Base-by-base conservation (phyloP, 2,797 vertebrate species). In the Megaceryle alcyon region DNA sequence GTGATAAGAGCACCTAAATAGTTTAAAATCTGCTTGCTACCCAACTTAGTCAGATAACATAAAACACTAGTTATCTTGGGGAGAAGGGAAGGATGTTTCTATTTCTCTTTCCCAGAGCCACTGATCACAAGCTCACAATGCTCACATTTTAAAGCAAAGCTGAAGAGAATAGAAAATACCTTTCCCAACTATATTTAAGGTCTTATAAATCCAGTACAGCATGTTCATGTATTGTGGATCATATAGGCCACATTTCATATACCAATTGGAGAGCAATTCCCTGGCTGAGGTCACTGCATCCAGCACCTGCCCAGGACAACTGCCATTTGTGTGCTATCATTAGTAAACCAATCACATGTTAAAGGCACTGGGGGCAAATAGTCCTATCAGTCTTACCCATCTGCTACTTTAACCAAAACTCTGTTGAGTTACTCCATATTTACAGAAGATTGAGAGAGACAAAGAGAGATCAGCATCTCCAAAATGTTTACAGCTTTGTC, bases 181-280 rank as follows among this genome's bases (percentile, higher is more conserved):
- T 73, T 77, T 80, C 41, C n/a, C 31, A 87, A 22, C 28, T 29
- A 3, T 6, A 53, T 8, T 20, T 19, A 54, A 89, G 51, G n/a
- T 78, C 87, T 59, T 29, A 35, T 13, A 92, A 85, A 48, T 8
- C 41, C 41, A 15, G 25, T 2, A 60, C 11, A 53, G 44, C 39
- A 18, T 11, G 10, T 49, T 49, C 2, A 3, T 6, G 28, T n/a
- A 12, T 3, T 35, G 14, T 25, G 60, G 56, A 29, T 64, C 6
- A 49, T 18, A 3, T 0, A 6, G 33, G 37, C 29, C 4, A 6
- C 0, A 0, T 56, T 63, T 76, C 4, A 1, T 21, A 9, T 29
- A 19, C 14, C 56, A 31, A 31, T 61, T 56, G 44, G 54, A 89
- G 64, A 70, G 28, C 60, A 73, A 29, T 51, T 87, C 29, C 2